Evolutionary conservation across 2,797 vertebrate species (phyloP).

Genomic region (Champsocephalus gunnari): DNA sequence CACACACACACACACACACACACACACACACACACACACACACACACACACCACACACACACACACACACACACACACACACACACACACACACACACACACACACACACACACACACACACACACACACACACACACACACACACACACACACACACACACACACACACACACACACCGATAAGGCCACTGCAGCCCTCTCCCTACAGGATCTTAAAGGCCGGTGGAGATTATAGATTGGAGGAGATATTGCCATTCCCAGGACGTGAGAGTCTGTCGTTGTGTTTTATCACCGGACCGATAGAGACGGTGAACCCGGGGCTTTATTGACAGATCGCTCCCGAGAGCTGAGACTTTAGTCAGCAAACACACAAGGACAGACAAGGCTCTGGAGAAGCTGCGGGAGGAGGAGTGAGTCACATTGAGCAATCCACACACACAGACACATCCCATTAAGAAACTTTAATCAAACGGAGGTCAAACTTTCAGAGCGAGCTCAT

Average conservation of each 20-base stretch:
- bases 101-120: no score
- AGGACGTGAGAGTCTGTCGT: constrained; percentile 31
- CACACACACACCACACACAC: no score
- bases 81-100: no score
- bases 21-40: no score
- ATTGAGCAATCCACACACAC: constrained; percentile 23
- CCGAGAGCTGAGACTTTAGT: constrained; percentile 31
- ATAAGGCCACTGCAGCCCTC: constrained; percentile 22
- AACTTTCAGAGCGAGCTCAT: constrained; percentile 38
- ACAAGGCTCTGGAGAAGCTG: constrained; percentile 27
- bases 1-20: no score
- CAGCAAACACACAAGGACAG: constrained; percentile 33
- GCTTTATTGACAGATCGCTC: constrained; percentile 53
- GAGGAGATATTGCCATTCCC: constrained; percentile 49
- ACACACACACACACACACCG: neutral
- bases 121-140: neutral
- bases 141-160: neutral
- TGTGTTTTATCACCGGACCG: constrained; percentile 47
- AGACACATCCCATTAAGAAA: constrained; percentile 52
- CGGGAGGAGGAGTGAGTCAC: constrained; percentile 55
- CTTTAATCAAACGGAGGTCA: constrained; percentile 48
- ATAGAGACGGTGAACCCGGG: constrained; percentile 31
- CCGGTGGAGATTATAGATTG: constrained; percentile 54
- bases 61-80: no score
- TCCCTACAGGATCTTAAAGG: constrained; percentile 17